A percentile compares a stretch with the other conserved stretches of the same genome.
These are phyloP conservation scores for Cyprinodon brontotheroides DNA, from an alignment of 2,113 vertebrate genomes.

Conservation along the genomic window DNA sequence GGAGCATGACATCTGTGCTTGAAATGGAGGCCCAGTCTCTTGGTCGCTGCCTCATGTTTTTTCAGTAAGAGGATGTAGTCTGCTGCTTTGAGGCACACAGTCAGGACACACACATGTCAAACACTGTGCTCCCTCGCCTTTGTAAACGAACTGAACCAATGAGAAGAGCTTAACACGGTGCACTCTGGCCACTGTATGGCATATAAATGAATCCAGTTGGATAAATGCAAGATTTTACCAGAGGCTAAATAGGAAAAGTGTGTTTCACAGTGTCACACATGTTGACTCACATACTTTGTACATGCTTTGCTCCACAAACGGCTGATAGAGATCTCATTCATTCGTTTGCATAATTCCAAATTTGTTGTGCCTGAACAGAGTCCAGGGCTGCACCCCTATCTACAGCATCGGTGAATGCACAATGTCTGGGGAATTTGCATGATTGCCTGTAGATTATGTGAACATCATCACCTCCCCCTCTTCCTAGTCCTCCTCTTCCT, in stretches of 20 bases:
- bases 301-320: slow-evolving; percentile 26
- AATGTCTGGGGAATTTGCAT: slow-evolving; percentile 72
- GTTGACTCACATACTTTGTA: slow-evolving; percentile 27
- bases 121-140: slow-evolving; percentile 26
- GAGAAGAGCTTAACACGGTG: slow-evolving; percentile 15
- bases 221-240: slow-evolving; percentile 42
- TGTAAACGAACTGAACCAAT: slow-evolving; percentile 36
- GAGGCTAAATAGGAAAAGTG: slow-evolving; percentile 23
- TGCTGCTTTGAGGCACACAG: slow-evolving; percentile 46
- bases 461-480: slow-evolving; percentile 66
- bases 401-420: slow-evolving; percentile 54
- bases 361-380: slow-evolving; percentile 63
- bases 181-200: slow-evolving; percentile 15
- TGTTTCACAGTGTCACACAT: slow-evolving; percentile 33
- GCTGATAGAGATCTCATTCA: slow-evolving; percentile 53
- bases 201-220: slow-evolving; percentile 43
- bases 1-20: slow-evolving; percentile 66
- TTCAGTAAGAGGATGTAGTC: slow-evolving; percentile 42
- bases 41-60: slow-evolving; percentile 43
- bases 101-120: slow-evolving; percentile 54
- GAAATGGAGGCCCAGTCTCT: slow-evolving; percentile 47
- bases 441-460: slow-evolving; percentile 81
- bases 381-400: slow-evolving; percentile 48
- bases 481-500: neutral
- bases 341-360: slow-evolving; percentile 70